Base-by-base conservation (phyloP, 2,888 invertebrate species). In the Spatulosminthurus flaviceps region DNA sequence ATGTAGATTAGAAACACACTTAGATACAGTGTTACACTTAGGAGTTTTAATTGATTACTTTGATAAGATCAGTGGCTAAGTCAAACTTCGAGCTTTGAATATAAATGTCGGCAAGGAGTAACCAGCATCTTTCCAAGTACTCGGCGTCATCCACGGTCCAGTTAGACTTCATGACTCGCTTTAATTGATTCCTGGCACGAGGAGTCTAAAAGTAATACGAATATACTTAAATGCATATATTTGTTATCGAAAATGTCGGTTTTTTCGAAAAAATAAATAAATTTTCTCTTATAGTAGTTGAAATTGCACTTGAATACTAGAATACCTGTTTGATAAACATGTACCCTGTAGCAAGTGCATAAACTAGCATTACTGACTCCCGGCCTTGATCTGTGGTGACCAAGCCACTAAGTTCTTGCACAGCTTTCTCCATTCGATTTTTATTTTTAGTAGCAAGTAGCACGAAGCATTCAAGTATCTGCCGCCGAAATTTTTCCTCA, bases 141-240 rank as follows among this genome's bases (percentile, higher is more conserved):
- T 98, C 97, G 0, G 97, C 96, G 86, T 97, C 97, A 87, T 97
- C 96, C 84, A 97, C 95, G 19, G 93, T 95, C 98, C 98, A 98
- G 0, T 90, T 89, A 75, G 92, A 92, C 83, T 95, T 94, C 0
- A 93, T 91, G 22, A 98, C 92, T 34, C 96, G 90, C 88, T 98
- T 98, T 75, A 99, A 88, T 86, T 97, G 95, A 87, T 95, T 96
- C 86, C 97, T 93, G 0, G 98, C 97, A 74, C 96, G 90, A 22
- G 96, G 96, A 0, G 92, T 91, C 88, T 96, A 60, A 5, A 73
- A 78, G 42, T 13, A 61, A 61, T 28, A 34, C 24, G 21, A n/a
- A n/a, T n/a, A n/a, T n/a, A n/a, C n/a, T n/a, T n/a, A n/a, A n/a
- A n/a, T n/a, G n/a, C n/a, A n/a, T n/a, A n/a, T n/a, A n/a, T n/a